Conservation (phyloP, 2,888 invertebrate genomes). For the Drosophila borborema region DNA sequence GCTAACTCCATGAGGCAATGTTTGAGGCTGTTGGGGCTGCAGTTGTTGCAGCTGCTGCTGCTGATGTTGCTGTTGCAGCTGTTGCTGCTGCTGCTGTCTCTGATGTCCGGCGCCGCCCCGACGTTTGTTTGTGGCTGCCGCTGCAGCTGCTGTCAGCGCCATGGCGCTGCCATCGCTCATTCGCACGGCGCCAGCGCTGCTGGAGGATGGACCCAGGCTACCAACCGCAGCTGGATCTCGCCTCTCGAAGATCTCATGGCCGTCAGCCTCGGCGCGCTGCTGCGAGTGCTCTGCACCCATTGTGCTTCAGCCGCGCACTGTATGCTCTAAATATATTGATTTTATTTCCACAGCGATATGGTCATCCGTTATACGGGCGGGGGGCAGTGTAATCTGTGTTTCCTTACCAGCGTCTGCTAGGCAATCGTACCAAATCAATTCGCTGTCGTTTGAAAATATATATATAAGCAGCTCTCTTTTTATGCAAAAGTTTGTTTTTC, state of each 20-base stretch:
- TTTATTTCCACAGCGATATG: constrained; percentile 27
- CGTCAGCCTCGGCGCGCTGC: constrained; percentile 82
- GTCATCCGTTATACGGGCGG: background rate
- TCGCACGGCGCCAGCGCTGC: constrained; percentile 11
- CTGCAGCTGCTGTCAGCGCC: constrained; percentile 55
- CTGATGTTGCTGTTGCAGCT: constrained; percentile 33
- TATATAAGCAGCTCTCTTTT: background rate
- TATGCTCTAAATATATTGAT: constrained; percentile 49
- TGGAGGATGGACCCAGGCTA: constrained; percentile 4
- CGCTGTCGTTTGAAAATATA: background rate
- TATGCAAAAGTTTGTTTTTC: constrained; percentile 6
- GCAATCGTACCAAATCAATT: background rate
- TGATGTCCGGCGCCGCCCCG: constrained; percentile 49
- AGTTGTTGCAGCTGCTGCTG: constrained; percentile 25
- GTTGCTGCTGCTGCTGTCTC: constrained; percentile 53
- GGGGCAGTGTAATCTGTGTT: background rate
- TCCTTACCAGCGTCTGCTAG: background rate
- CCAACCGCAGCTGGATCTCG: constrained; percentile 27
- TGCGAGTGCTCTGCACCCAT: constrained; percentile 89
- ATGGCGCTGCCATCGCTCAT: constrained; percentile 51
- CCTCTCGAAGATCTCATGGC: constrained; percentile 80
- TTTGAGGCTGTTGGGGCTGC: constrained; percentile 8
- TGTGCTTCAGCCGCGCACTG: constrained; percentile 10
- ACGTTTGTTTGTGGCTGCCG: constrained; percentile 74
- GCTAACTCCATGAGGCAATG: constrained; percentile 22